A percentile compares a stretch with the other conserved stretches of the same genome.
Conservation (phyloP, 2,888 invertebrate species). For the Unio delphinus region DNA sequence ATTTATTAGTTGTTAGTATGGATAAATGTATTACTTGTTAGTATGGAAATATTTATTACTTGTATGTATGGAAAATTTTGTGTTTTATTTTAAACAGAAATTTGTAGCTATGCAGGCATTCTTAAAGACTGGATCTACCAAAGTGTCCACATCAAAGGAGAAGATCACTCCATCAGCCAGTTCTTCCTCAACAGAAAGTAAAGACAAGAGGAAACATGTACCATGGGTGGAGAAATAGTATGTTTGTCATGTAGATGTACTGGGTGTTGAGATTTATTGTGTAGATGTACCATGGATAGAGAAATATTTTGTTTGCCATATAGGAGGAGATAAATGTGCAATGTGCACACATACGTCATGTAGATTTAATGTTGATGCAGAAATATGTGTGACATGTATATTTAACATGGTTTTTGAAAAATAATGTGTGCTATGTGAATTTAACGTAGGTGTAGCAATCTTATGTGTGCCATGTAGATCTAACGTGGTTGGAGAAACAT, state of each 20-base stretch:
- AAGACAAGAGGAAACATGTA: conserved; percentile 49
- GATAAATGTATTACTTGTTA: too few relatives aligned
- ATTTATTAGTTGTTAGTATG: too few relatives aligned
- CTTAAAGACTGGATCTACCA: conserved; percentile 61
- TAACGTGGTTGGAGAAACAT: not conserved
- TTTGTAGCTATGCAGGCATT: conserved; percentile 66
- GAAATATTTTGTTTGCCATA: not conserved
- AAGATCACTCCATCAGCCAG: conserved; percentile 20
- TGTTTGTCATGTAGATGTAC: conserved; percentile 23
- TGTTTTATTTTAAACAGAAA: too few relatives aligned
- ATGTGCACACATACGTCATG: too few relatives aligned
- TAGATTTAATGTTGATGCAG: conserved; percentile 72
- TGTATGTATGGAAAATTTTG: too few relatives aligned
- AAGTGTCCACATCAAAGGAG: conserved; percentile 43
- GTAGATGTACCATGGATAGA: not conserved
- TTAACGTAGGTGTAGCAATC: not conserved
- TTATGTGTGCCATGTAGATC: not conserved
- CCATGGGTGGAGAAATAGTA: conserved; percentile 75
- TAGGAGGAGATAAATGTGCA: too few relatives aligned
- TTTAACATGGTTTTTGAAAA: too few relatives aligned
- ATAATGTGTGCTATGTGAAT: not conserved
- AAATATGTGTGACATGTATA: conserved; percentile 63
- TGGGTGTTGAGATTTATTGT: not conserved
- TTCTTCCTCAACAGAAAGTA: conserved; percentile 27
- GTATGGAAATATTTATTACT: too few relatives aligned